phyloP scores from a whole-genome alignment of 2,113 vertebrate genomes.

The Erpornis zantholeuca region DNA sequence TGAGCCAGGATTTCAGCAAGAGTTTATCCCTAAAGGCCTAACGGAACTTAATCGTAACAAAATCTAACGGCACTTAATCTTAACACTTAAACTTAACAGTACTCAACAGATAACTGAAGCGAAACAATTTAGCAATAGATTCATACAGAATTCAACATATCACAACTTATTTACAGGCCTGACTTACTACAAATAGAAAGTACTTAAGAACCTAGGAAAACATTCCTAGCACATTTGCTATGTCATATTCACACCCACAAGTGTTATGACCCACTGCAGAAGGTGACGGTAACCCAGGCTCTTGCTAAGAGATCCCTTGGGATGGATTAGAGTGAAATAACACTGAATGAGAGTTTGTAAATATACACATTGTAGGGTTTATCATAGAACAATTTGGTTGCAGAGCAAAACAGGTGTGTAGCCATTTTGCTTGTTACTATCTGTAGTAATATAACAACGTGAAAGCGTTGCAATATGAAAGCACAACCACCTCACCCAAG shows the following conservation, averaged over 20 bases:
- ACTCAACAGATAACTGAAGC: not conserved
- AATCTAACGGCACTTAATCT: not conserved
- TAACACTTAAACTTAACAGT: not conserved
- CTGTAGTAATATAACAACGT: not conserved
- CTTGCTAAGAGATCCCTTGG: not conserved
- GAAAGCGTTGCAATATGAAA: not conserved
- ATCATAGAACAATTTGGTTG: not conserved
- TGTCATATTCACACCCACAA: not conserved
- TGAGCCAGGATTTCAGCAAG: not conserved
- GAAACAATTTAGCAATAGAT: not conserved
- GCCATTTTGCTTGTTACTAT: not conserved
- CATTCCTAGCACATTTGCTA: fast-evolving
- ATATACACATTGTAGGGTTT: not conserved
- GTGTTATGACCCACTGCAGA: not conserved
- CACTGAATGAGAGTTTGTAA: not conserved
- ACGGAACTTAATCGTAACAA: not conserved
- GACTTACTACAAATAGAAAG: not conserved
- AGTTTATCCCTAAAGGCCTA: not conserved
- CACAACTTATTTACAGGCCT: fast-evolving
- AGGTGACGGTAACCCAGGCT: not conserved
- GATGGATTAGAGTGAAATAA: not conserved
- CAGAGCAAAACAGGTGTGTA: not conserved
- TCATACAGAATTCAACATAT: not conserved
- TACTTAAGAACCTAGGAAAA: not conserved
- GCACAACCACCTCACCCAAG: not conserved